Conservation (phyloP, 1,140 invertebrate genomes). For the Tetramorium alpestre region DNA sequence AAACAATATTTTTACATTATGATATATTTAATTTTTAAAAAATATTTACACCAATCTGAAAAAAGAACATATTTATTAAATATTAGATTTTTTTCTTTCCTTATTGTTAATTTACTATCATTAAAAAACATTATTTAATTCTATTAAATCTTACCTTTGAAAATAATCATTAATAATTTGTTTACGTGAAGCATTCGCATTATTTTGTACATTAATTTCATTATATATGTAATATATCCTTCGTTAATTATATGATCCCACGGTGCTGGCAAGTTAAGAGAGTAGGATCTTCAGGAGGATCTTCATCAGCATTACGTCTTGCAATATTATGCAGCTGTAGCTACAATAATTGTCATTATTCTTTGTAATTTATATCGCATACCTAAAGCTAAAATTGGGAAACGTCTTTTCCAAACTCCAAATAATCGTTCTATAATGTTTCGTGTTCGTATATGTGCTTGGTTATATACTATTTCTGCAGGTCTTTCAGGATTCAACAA, state of each 20-base stretch:
- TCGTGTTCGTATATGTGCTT: background rate
- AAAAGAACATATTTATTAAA: background rate
- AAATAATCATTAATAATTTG: constrained; percentile 1
- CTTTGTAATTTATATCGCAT: background rate
- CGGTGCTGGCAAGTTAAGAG: background rate
- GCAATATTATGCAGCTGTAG: constrained; percentile 15
- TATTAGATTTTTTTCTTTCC: background rate
- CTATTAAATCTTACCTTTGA: background rate
- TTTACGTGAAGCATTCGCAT: background rate
- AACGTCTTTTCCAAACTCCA: background rate
- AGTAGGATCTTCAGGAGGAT: background rate
- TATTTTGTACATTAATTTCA: background rate
- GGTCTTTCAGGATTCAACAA: background rate
- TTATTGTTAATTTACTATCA: background rate
- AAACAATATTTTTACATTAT: too few relatives aligned
- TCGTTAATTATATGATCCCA: background rate
- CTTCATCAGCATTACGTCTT: background rate
- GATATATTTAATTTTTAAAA: too few relatives aligned
- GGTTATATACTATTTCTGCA: background rate
- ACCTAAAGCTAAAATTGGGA: background rate
- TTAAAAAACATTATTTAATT: background rate
- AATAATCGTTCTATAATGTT: background rate
- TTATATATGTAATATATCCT: background rate
- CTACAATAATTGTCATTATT: background rate
- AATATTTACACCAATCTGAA: too few relatives aligned